These are phyloP conservation scores for Gorilla gorilla DNA, from an alignment of 2,113 vertebrate genomes.

Conservation along the genomic window DNA sequence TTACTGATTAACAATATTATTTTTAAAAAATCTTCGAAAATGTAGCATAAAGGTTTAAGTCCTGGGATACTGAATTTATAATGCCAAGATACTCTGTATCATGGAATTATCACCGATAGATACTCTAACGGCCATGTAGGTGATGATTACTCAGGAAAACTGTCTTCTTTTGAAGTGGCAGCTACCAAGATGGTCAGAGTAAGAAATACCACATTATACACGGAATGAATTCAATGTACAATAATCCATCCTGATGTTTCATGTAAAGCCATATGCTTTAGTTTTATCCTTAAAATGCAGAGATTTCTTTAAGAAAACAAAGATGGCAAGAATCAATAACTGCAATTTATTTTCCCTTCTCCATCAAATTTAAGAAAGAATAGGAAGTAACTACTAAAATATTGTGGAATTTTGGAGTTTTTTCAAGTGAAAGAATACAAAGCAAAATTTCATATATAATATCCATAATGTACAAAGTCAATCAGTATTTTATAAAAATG, in stretches of 20 bases:
- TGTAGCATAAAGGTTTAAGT: constrained; percentile 72
- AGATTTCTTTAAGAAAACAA: constrained; percentile 59
- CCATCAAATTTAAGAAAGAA: constrained; percentile 31
- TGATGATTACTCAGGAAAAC: constrained; percentile 7
- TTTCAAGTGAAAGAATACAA: constrained; percentile 53
- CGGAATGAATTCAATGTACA: neutral
- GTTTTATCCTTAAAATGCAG: constrained; percentile 56
- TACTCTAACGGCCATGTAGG: neutral
- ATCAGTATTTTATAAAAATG: constrained; percentile 19
- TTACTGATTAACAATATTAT: constrained; percentile 59
- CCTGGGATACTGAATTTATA: constrained; percentile 43
- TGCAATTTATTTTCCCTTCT: constrained; percentile 52
- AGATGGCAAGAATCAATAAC: constrained; percentile 15
- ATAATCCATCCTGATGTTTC: neutral
- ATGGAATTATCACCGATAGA: neutral
- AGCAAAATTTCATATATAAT: neutral
- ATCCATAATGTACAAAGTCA: constrained; percentile 15
- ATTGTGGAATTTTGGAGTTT: neutral
- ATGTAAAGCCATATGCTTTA: neutral
- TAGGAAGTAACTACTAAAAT: neutral
- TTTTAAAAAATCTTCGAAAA: constrained; percentile 78
- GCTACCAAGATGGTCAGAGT: neutral
- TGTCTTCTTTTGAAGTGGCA: neutral
- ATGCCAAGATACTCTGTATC: neutral
- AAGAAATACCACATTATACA: neutral